A percentile compares a stretch with the other conserved stretches of the same genome.
Conservation (phyloP, 2,797 vertebrate genomes). For the Oryzias dopingdopingensis region DNA sequence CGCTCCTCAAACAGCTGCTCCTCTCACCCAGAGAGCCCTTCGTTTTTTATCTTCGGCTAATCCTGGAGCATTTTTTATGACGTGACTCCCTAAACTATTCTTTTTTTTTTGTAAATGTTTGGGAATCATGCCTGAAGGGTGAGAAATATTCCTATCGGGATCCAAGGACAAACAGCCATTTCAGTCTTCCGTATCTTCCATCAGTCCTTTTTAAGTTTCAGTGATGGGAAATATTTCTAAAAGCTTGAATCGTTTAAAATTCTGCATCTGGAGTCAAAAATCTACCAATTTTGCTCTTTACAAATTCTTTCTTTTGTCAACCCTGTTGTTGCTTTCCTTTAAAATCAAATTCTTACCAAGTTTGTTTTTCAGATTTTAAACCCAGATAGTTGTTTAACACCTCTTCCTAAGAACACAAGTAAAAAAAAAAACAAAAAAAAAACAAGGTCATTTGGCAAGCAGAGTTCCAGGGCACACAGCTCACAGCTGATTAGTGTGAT, state of each 20-base stretch:
- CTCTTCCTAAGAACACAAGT: constrained; percentile 9
- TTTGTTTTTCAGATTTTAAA: background rate
- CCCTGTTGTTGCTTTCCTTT: background rate
- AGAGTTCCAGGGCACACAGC: constrained; percentile 40
- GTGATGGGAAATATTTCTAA: too few relatives aligned
- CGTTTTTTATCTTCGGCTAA: constrained; percentile 26
- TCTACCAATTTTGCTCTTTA: background rate
- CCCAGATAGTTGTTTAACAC: constrained; percentile 5
- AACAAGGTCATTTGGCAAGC: constrained; percentile 54
- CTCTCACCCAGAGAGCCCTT: constrained; percentile 58
- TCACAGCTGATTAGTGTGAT: constrained; percentile 40
- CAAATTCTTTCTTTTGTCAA: background rate
- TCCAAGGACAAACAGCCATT: background rate
- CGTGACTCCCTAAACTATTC: constrained; percentile 31
- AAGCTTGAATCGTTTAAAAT: too few relatives aligned
- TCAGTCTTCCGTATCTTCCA: too few relatives aligned
- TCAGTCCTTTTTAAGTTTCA: too few relatives aligned
- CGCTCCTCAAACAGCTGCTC: constrained; percentile 68
- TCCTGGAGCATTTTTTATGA: constrained; percentile 29
- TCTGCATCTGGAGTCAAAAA: background rate
- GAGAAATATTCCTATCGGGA: constrained; percentile 11
- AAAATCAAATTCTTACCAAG: background rate
- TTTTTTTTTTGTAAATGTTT: constrained; percentile 25
- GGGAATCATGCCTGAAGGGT: constrained; percentile 16
- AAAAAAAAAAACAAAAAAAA: constrained; percentile 23